Evolutionary conservation across 1,140 invertebrate genomes (phyloP), one percentile per base, ranked within the genome.

Genomic region (Tetraneura akinire): DNA sequence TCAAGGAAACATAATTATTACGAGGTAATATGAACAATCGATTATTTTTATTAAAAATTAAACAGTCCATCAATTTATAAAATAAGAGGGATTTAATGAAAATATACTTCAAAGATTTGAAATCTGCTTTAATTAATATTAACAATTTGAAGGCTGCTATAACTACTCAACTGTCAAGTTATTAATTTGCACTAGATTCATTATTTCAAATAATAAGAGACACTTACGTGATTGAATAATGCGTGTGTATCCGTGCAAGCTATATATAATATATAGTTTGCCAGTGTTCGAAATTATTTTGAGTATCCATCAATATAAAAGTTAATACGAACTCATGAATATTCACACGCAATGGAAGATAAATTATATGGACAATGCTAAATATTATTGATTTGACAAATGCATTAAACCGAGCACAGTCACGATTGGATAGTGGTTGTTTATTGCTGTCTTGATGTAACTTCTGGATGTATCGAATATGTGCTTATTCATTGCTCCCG

Each of bases 71-170:
- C n/a, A n/a, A n/a, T n/a, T n/a, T n/a, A n/a, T n/a, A n/a, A n/a
- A n/a, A n/a, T n/a, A n/a, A n/a, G n/a, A n/a, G n/a, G n/a, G n/a
- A n/a, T 47, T 10, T 10, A 62, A 32, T 62, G 16, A 32, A 62
- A 62, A 32, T 62, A 62, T n/a, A 62, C 60, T 37, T 62, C 60
- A 62, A 62, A 32, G 18, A 23, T n/a, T 18, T 29, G 18, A 62
- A 62, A 16, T 18, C 60, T 16, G 16, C n/a, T 62, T 62, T 29
- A 62, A 62, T 32, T 62, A 16, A 62, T 32, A 62, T 16, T 32
- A 32, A 62, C 26, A 18, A 6, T 1, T 47, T 13, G 13, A 47
- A 47, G 13, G 45, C 45, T 10, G 45, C 10, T 47, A 47, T n/a
- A n/a, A n/a, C n/a, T n/a, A n/a, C n/a, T n/a, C n/a, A 10, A 14